Percentiles rank a stretch among this genome's conserved stretches.
These are phyloP conservation scores for Barnardius zonarius DNA, from an alignment of 2,113 vertebrate genomes.

Conservation along the genomic window DNA sequence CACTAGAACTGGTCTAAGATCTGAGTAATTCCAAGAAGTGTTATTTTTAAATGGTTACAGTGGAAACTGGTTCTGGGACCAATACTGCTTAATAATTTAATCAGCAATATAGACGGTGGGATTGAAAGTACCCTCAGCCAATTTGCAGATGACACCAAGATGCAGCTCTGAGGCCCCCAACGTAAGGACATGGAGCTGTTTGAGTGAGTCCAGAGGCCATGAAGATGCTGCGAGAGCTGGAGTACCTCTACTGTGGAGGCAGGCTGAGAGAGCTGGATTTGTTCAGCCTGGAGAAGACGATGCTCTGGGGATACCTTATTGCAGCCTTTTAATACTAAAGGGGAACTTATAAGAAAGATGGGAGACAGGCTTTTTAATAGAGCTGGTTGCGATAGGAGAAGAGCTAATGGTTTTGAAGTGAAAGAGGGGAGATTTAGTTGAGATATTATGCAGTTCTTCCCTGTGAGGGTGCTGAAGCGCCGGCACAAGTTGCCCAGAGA, in stretches of 20 bases:
- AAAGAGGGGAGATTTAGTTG: background rate
- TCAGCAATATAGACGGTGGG: background rate
- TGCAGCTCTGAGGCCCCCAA: background rate
- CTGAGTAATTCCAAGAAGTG: background rate
- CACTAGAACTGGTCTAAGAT: background rate
- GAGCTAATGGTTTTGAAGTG: background rate
- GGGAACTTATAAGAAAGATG: background rate
- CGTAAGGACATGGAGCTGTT: background rate
- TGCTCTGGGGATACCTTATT: fast-evolving
- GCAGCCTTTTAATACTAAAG: background rate
- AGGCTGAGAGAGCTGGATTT: background rate
- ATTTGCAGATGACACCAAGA: background rate
- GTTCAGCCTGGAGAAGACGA: background rate
- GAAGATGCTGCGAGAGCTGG: background rate
- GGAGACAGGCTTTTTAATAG: background rate
- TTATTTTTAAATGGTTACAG: background rate
- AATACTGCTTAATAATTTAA: background rate
- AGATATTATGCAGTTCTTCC: background rate
- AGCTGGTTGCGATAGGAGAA: fast-evolving
- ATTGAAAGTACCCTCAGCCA: background rate
- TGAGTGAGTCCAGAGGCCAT: fast-evolving
- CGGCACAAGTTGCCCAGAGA: background rate
- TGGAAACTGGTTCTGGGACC: background rate
- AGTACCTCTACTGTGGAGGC: fast-evolving
- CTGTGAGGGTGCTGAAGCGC: background rate